Conservation (phyloP, 1,140 invertebrate genomes). For the Hypsibius dujardini region DNA sequence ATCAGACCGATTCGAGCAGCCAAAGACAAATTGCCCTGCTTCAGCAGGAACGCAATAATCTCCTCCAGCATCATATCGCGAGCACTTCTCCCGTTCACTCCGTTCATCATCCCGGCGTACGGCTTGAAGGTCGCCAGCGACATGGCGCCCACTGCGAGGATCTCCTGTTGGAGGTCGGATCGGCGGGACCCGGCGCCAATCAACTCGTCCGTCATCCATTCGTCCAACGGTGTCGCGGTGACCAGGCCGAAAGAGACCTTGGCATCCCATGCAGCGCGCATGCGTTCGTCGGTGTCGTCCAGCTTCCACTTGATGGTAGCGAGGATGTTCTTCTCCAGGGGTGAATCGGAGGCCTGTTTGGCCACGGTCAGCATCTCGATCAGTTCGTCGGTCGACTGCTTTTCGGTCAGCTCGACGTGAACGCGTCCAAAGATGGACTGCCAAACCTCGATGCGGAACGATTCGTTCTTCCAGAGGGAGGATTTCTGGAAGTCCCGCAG, state of each 20-base stretch:
- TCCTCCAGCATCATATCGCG: neutral
- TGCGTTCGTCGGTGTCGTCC: neutral
- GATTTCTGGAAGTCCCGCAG: neutral
- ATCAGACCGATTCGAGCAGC: neutral
- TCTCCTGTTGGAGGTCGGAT: too few relatives aligned
- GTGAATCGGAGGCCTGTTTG: neutral
- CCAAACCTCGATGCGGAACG: neutral
- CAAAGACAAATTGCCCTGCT: neutral
- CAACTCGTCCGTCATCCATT: too few relatives aligned
- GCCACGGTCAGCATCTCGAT: neutral
- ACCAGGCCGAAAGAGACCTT: neutral
- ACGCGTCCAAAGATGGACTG: conserved; percentile 4
- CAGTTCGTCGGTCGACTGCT: neutral
- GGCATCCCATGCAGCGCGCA: neutral
- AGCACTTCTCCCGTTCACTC: neutral
- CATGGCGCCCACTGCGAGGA: too few relatives aligned
- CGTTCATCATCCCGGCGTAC: too few relatives aligned
- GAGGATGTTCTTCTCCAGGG: neutral
- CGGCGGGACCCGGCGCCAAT: too few relatives aligned
- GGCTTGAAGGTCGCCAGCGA: too few relatives aligned
- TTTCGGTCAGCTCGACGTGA: neutral
- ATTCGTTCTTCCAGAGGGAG: neutral
- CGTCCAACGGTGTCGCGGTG: too few relatives aligned
- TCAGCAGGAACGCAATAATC: neutral
- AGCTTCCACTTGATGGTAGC: neutral